phyloP scores from a whole-genome alignment of 2,797 vertebrate genomes.

The Synanceia verrucosa region DNA sequence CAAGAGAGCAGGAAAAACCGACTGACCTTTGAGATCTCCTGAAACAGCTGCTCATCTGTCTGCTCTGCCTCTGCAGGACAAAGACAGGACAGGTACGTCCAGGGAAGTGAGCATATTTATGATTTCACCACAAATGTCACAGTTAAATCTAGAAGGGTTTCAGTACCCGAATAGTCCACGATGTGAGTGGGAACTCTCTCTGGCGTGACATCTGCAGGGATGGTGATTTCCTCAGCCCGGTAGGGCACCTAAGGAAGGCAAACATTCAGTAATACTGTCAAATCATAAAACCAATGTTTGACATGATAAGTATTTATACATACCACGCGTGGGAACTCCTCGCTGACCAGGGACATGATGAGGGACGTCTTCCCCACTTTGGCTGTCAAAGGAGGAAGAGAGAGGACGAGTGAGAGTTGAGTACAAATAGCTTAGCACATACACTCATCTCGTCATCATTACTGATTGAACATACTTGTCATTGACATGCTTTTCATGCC shows the following conservation, averaged over 20 bases:
- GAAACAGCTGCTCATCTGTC: constrained; percentile 94
- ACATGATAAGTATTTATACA: constrained; percentile 18
- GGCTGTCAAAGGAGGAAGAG: constrained; percentile 80
- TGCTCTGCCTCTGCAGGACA: constrained; percentile 90
- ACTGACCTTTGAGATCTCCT: constrained; percentile 95
- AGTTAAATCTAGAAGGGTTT: background rate
- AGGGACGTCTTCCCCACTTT: constrained; percentile 98
- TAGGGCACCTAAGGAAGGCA: constrained; percentile 87
- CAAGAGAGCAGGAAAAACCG: background rate
- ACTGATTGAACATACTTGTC: background rate
- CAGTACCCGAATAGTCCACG: constrained; percentile 86
- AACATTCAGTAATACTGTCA: no score
- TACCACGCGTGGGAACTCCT: constrained; percentile 98
- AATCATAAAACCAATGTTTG: background rate
- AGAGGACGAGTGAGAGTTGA: background rate
- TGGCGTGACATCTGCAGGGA: constrained; percentile 96
- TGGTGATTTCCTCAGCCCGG: constrained; percentile 96
- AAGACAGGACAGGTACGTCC: constrained; percentile 1
- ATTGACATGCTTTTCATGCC: background rate
- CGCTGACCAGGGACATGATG: constrained; percentile 98
- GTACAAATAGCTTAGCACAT: background rate
- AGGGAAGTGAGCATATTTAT: background rate
- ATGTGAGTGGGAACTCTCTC: constrained; percentile 97
- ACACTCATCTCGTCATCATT: background rate
- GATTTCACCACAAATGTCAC: background rate